Evolutionary conservation across 2,888 invertebrate genomes (phyloP), one percentile per base, ranked within the genome.

Genomic region (Lithophane leautieri): DNA sequence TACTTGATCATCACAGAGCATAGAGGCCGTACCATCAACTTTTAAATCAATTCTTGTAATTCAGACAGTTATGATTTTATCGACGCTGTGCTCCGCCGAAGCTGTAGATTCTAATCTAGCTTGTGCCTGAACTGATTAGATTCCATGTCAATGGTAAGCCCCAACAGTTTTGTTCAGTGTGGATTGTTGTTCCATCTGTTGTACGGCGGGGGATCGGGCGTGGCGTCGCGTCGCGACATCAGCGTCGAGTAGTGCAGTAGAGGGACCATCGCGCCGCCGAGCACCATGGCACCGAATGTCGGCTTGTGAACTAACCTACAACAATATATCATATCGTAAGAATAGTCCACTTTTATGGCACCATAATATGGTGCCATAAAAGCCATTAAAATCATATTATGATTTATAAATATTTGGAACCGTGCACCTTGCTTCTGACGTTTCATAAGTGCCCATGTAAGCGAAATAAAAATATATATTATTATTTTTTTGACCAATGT

Each of bases 201-300:
- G 88, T 92, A 93, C 0, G 91, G 91, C 0, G 89, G 89, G 2
- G 92, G 89, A 0, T 90, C 90, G 0, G 87, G 87, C 0, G 90
- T 69, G 19, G 80, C 71, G 22, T 90, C 92, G 0, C 93, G 91
- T 0, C 95, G 90, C 2, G 90, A 73, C 14, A 95, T 85, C 22
- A 96, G 78, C 14, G 92, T 95, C 0, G 96, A 96, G 86, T 96
- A 96, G 86, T 96, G 94, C 12, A 96, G 88, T 7, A 95, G 73
- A 0, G 96, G 96, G 0, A 94, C 82, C 50, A 92, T 66, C 2
- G 94, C 94, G 1, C 91, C 92, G 12, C 92, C 92, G 0, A 95
- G 77, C 22, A 95, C 91, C 78, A 95, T 79, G 2, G 90, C 92
- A 0, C 96, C 96, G 70, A 92, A 94, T 2, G 91, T 83, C 11